Evolutionary conservation across 2,113 vertebrate genomes (phyloP).

Genomic region (Gobius niger): DNA sequence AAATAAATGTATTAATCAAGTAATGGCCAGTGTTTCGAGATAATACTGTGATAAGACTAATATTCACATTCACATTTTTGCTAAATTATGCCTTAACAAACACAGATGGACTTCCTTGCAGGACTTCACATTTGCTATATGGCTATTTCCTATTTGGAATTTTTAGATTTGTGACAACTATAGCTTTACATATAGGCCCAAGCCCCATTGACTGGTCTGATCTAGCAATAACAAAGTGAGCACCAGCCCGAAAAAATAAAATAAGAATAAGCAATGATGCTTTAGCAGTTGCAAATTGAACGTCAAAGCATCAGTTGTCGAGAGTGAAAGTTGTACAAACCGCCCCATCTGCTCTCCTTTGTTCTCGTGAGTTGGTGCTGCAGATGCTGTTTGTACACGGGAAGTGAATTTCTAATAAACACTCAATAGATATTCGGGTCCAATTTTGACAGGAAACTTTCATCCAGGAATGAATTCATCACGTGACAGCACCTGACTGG

Average conservation of each 20-base stretch:
- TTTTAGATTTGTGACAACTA: no score
- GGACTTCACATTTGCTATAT: no score
- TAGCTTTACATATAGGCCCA: no score
- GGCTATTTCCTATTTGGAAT: no score
- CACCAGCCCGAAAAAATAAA: neutral
- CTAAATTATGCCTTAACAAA: no score
- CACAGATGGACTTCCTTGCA: no score
- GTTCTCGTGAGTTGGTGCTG: constrained; percentile 30
- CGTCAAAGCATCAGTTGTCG: constrained; percentile 17
- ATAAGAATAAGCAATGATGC: constrained; percentile 13
- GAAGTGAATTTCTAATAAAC: constrained; percentile 49
- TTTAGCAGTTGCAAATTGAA: neutral
- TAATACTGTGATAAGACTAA: no score
- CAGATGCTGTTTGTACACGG: constrained; percentile 23
- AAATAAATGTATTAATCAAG: no score
- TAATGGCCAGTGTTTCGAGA: no score
- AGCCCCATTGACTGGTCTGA: no score
- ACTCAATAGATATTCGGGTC: constrained; percentile 35
- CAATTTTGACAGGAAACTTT: constrained; percentile 16
- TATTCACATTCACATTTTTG: no score
- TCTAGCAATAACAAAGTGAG: no score
- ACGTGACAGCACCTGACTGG: neutral
- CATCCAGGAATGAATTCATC: constrained; percentile 13
- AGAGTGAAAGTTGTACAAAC: constrained; percentile 19
- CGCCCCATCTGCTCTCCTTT: constrained; percentile 29